Conservation (phyloP, 2,888 invertebrate species). For the Drosophila limbata region DNA sequence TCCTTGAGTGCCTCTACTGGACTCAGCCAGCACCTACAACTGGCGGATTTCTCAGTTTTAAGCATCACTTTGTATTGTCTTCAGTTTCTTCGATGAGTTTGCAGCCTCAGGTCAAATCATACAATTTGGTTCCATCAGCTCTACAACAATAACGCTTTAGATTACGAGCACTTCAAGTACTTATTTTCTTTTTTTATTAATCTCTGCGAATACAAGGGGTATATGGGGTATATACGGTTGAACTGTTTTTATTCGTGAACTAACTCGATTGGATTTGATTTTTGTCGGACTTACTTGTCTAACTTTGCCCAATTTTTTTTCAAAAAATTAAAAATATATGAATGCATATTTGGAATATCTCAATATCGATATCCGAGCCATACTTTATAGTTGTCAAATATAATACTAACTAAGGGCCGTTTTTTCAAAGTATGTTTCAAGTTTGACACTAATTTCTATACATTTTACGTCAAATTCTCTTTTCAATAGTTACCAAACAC, state of each 20-base stretch:
- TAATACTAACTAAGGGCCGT: too few species aligned
- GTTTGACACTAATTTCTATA: too few species aligned
- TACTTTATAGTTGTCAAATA: too few species aligned
- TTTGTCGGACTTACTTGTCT: neutral
- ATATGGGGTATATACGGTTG: neutral
- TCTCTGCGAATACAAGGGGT: neutral
- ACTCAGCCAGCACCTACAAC: slow-evolving; percentile 31
- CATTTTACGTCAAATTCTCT: too few species aligned
- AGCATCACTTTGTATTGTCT: slow-evolving; percentile 41
- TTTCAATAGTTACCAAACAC: too few species aligned
- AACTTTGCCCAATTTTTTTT: neutral
- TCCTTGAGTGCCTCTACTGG: slow-evolving; percentile 23
- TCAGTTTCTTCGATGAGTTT: neutral
- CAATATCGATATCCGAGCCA: too few species aligned
- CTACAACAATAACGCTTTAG: slow-evolving; percentile 24
- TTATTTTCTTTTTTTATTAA: slow-evolving; percentile 1
- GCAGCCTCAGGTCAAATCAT: slow-evolving; percentile 15
- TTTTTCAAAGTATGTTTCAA: too few species aligned
- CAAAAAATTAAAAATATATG: too few species aligned
- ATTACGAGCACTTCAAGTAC: slow-evolving; percentile 18
- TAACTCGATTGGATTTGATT: neutral
- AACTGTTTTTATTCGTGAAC: neutral
- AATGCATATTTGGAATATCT: too few species aligned
- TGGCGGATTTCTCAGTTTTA: slow-evolving; percentile 20
- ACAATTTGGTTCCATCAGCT: slow-evolving; percentile 16